Conservation (phyloP, 2,888 invertebrate species). For the Holacanthella duospinosa region DNA sequence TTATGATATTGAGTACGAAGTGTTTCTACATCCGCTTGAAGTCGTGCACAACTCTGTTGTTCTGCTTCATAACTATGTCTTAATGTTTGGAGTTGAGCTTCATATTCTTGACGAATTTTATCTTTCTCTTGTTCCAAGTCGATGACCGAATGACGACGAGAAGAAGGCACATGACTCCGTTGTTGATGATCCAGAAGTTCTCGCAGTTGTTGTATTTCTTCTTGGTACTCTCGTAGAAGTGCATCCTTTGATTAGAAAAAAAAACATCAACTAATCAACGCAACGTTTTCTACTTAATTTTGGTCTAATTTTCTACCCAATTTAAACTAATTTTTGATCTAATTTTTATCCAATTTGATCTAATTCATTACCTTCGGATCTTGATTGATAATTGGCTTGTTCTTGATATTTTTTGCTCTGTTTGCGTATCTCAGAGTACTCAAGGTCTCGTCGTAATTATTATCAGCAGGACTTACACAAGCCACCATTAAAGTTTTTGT, state of each 20-base stretch:
- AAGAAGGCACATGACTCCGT: slow-evolving; percentile 10
- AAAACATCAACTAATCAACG: background rate
- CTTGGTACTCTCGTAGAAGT: slow-evolving; percentile 68
- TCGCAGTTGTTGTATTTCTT: slow-evolving; percentile 65
- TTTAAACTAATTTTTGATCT: too few relatives aligned
- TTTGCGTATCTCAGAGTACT: slow-evolving; percentile 74
- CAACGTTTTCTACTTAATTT: too few relatives aligned
- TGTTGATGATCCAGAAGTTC: slow-evolving; percentile 43
- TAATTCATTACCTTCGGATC: slow-evolving; percentile 50
- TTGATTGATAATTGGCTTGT: slow-evolving; percentile 73
- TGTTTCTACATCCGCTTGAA: slow-evolving; percentile 52
- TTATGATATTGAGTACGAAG: slow-evolving; percentile 50
- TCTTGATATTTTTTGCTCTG: slow-evolving; percentile 74
- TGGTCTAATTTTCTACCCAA: too few relatives aligned
- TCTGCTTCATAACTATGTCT: slow-evolving; percentile 50
- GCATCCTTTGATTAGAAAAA: slow-evolving; percentile 67
- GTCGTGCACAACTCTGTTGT: slow-evolving; percentile 48
- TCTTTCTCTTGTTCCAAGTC: slow-evolving; percentile 40
- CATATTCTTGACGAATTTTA: slow-evolving; percentile 47
- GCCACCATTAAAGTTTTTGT: slow-evolving; percentile 82
- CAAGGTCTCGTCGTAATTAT: slow-evolving; percentile 72
- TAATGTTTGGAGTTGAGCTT: slow-evolving; percentile 44
- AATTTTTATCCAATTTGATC: background rate
- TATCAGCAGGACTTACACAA: slow-evolving; percentile 69
- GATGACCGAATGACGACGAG: slow-evolving; percentile 10